Evolutionary conservation across 2,888 invertebrate genomes (phyloP).

Genomic region (Xylocampa areola): DNA sequence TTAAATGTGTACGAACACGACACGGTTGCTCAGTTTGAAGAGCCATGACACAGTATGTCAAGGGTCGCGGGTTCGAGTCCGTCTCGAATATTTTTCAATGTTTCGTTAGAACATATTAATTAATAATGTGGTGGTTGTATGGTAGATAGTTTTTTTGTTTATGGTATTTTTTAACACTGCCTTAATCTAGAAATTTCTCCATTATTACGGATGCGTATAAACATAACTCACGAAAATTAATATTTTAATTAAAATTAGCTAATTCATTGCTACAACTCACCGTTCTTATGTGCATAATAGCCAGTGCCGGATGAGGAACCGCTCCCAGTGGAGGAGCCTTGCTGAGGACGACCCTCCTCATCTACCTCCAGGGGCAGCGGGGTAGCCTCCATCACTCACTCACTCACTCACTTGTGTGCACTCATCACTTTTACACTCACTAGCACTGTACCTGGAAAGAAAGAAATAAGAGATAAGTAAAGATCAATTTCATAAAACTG

Average conservation of each 20-base stretch:
- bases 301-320: conserved; percentile 85
- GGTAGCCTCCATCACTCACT: conserved; percentile 75
- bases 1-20: too few relatives aligned
- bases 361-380: conserved; percentile 79
- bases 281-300: conserved; percentile 84
- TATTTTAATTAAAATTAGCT: background rate
- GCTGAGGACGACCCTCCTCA: conserved; percentile 79
- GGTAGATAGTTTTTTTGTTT: too few relatives aligned
- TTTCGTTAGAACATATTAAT: too few relatives aligned
- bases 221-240: too few relatives aligned
- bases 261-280: conserved; percentile 63
- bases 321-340: conserved; percentile 85
- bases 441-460: conserved; percentile 60
- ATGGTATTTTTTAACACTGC: too few relatives aligned
- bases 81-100: too few relatives aligned
- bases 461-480: conserved; percentile 1
- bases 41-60: too few relatives aligned
- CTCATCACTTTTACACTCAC: conserved; percentile 60
- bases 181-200: too few relatives aligned
- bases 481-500: background rate
- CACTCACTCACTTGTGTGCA: conserved; percentile 55
- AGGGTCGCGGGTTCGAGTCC: too few relatives aligned
- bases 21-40: too few relatives aligned
- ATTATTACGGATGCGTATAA: too few relatives aligned
- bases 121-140: too few relatives aligned